A percentile compares a stretch with the other conserved stretches of the same genome.
Conservation (phyloP, 1,140 invertebrate genomes). For the Drosophila pseudoobscura region DNA sequence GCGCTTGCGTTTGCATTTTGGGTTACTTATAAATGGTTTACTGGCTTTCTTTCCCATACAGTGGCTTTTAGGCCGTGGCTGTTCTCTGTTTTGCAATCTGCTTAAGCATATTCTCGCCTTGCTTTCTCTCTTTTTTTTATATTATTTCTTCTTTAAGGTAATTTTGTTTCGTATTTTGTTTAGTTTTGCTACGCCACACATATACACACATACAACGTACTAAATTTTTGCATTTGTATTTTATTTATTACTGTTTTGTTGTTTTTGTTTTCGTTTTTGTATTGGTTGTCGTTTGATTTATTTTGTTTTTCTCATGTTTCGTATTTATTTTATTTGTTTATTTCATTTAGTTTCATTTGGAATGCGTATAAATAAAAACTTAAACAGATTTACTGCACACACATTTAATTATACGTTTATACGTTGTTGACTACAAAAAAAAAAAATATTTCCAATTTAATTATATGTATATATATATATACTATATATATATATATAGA, state of each 20-base stretch:
- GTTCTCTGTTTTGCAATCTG: constrained; percentile 22
- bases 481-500: constrained; percentile 20
- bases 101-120: neutral
- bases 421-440: constrained; percentile 66
- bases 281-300: constrained; percentile 23
- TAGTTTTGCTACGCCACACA: constrained; percentile 48
- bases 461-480: constrained; percentile 17
- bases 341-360: constrained; percentile 51
- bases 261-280: constrained; percentile 1
- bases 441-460: constrained; percentile 53
- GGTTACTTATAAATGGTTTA: constrained; percentile 41
- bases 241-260: constrained; percentile 9
- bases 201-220: constrained; percentile 47
- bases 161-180: constrained; percentile 22
- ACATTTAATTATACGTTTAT: constrained; percentile 44
- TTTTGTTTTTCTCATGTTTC: constrained; percentile 49
- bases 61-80: constrained; percentile 45
- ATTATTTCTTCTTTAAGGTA: constrained; percentile 18
- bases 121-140: constrained; percentile 6
- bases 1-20: constrained; percentile 19
- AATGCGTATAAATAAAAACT: constrained; percentile 79
- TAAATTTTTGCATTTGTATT: constrained; percentile 29
- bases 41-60: constrained; percentile 45
- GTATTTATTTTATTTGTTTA: constrained; percentile 50
- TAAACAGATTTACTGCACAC: constrained; percentile 80